Evolutionary conservation across 2,888 invertebrate species (phyloP), one percentile per base, ranked within the genome.

Genomic region (Pharmacophagus antenor): DNA sequence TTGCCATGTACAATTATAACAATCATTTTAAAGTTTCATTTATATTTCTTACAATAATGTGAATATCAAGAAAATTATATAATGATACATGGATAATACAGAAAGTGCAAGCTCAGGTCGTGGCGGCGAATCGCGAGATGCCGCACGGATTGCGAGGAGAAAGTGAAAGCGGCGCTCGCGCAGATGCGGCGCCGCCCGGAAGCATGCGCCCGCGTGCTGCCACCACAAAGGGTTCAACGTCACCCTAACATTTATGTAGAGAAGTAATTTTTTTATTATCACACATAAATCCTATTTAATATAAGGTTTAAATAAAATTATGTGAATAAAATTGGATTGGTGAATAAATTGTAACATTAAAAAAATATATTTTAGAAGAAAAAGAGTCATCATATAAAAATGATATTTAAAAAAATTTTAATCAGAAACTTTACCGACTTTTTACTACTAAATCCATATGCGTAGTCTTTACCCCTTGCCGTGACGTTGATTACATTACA

Each of bases 391-490:
- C n/a, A n/a, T n/a, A n/a, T n/a, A n/a, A n/a, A 10, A 31, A 10
- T 31, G 31, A 31, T 3, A 37, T 37, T 15, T n/a, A n/a, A n/a
- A 37, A 52, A 57, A 51, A 47, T 50, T 27, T 25, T 42, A 54
- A 44, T 76, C 71, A 77, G 74, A 81, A 87, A 85, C 79, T 80
- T 87, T 89, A 90, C 89, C 88, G 88, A 89, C 89, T 88, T 89
- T 89, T 88, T 82, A 85, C 79, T 77, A 84, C 79, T 82, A 88
- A 84, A 89, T 90, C 90, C 89, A 88, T 88, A 86, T 80, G 86
- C 81, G 85, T 72, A 72, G 84, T 51, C 27, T 62, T 80, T 79
- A 84, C 79, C 82, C 79, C 76, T 74, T 72, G 80, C 77, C 77
- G 77, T 73, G 78, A 73, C 70, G 71, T 70, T 74, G 77, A 73